Evolutionary conservation across 2,797 vertebrate species (phyloP).

Genomic region (Peromyscus aztecus): DNA sequence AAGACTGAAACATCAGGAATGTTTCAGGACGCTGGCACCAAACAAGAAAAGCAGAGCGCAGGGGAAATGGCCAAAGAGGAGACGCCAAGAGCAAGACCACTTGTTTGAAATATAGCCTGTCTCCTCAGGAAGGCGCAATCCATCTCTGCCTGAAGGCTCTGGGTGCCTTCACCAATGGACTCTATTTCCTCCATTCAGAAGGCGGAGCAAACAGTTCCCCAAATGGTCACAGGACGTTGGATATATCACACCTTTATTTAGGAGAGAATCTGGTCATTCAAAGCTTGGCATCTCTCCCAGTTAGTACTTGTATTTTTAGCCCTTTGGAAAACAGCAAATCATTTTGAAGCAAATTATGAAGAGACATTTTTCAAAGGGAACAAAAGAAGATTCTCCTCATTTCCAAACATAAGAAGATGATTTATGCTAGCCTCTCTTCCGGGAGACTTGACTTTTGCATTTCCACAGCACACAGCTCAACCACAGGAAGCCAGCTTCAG

Average conservation of each 20-base stretch:
- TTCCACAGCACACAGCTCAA: background rate
- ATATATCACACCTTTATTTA: background rate
- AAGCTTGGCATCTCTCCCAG: background rate
- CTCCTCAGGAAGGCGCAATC: background rate
- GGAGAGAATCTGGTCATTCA: background rate
- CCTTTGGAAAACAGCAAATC: background rate
- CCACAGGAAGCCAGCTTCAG: background rate
- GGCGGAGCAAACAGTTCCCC: background rate
- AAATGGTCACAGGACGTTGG: background rate
- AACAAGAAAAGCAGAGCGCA: background rate
- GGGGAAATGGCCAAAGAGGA: background rate
- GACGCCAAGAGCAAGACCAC: background rate
- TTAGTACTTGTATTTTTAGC: slow-evolving; percentile 10
- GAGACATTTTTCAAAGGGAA: background rate
- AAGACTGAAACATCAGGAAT: background rate
- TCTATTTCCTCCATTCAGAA: background rate
- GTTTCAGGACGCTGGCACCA: background rate
- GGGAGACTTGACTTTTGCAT: background rate
- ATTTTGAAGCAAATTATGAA: slow-evolving; percentile 4
- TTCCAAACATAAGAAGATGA: background rate
- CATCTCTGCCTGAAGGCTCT: background rate
- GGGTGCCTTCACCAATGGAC: background rate
- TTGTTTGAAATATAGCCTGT: background rate
- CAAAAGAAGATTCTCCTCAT: background rate
- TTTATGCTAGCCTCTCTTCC: background rate